Percentiles rank a stretch among this genome's conserved stretches.
phyloP scores from a whole-genome alignment of 1,140 invertebrate species.

The Sycophaga agraensis region DNA sequence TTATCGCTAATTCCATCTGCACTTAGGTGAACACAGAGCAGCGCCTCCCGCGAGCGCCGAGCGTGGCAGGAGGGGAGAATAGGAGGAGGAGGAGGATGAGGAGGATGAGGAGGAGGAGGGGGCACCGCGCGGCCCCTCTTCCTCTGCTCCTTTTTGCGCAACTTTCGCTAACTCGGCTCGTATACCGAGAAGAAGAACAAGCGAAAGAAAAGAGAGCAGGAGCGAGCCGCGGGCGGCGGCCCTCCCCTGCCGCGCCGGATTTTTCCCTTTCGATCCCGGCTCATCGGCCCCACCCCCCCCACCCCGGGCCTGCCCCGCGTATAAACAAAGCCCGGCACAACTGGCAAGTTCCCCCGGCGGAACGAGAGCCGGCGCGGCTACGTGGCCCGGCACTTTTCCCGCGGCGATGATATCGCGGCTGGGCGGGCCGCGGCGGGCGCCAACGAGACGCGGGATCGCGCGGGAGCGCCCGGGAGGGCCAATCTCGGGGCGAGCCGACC shows the following conservation, averaged over 20 bases:
- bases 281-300: background rate
- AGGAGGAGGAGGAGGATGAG: background rate
- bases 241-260: background rate
- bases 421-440: background rate
- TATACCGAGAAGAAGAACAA: slow-evolving; percentile 24
- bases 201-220: slow-evolving; percentile 25
- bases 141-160: slow-evolving; percentile 17
- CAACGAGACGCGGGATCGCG: background rate
- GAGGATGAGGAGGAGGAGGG: background rate
- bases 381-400: background rate
- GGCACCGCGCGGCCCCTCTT: background rate
- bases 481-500: no score
- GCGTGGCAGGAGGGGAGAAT: background rate
- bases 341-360: no score
- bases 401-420: slow-evolving; percentile 19
- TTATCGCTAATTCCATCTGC: slow-evolving; percentile 14
- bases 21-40: no score
- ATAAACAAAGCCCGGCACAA: no score
- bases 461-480: background rate
- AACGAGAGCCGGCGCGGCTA: slow-evolving; percentile 22
- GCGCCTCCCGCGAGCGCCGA: no score
- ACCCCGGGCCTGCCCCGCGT: background rate
- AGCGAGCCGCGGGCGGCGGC: background rate
- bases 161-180: slow-evolving; percentile 20
- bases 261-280: slow-evolving; percentile 22